Evolutionary conservation across 1,140 invertebrate genomes (phyloP).

Genomic region (Tribolium madens): DNA sequence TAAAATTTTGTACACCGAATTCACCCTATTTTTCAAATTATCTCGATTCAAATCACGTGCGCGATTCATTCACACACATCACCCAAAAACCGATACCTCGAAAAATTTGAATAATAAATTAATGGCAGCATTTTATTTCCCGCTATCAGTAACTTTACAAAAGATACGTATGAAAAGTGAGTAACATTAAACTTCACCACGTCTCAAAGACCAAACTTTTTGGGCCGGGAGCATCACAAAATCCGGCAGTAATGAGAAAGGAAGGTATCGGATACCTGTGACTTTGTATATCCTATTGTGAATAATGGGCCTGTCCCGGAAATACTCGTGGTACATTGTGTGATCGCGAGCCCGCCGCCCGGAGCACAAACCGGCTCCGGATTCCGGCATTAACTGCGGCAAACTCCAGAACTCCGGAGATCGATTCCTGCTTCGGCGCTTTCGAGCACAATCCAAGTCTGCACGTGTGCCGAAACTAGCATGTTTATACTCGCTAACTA

Average conservation of each 20-base stretch:
- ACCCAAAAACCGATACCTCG: not conserved
- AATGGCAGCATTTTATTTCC: not conserved
- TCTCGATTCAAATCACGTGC: not conserved
- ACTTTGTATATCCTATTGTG: slow-evolving; percentile 47
- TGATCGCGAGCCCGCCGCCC: slow-evolving; percentile 36
- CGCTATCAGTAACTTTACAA: not conserved
- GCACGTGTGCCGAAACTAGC: slow-evolving; percentile 25
- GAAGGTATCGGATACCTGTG: slow-evolving; percentile 42
- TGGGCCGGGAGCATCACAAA: not conserved
- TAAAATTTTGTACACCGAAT: not conserved
- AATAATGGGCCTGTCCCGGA: slow-evolving; percentile 40
- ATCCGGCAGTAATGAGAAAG: slow-evolving; percentile 9
- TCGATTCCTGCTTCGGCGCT: slow-evolving; percentile 53
- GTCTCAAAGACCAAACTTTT: not conserved
- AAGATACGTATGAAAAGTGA: not conserved
- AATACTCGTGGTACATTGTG: slow-evolving; percentile 50
- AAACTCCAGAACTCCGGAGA: slow-evolving; percentile 46
- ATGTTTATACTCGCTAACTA: slow-evolving; percentile 39
- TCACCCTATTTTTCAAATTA: not conserved
- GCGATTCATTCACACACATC: not conserved
- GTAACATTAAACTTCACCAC: slow-evolving; percentile 9
- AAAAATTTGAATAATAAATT: not conserved
- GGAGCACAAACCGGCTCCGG: slow-evolving; percentile 47
- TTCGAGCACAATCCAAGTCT: not conserved
- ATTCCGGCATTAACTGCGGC: slow-evolving; percentile 49